Base-by-base conservation (phyloP, 1,140 invertebrate genomes). In the Helicoverpa zea region DNA sequence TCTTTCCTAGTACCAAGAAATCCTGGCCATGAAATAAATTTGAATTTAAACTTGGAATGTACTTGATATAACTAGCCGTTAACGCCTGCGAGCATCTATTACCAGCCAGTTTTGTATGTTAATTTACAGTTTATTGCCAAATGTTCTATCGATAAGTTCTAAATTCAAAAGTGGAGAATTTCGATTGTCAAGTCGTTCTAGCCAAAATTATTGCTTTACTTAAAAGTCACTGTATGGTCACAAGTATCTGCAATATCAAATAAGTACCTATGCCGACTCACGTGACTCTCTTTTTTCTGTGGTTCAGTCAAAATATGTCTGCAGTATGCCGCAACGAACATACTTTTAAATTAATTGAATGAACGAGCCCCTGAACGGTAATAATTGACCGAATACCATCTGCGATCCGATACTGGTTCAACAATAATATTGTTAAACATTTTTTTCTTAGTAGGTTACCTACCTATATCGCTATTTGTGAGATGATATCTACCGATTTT, bases 341-440 rank as follows among this genome's bases (percentile, higher is more conserved):
- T 52, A 70, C 66, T 70, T 70, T 70, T 35, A 66, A 66, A 70
- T 51, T 70, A 70, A 70, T 70, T 70, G 49, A 70, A 29, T n/a
- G 18, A 70, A 70, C 23, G 66, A 14, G 16, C 51, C 66, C 66
- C 66, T 52, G 49, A 52, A 52, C 49, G 66, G 52, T 52, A 52
- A 70, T 70, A 70, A 70, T 52, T 13, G 66, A 52, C 14, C 11
- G 49, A 70, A 51, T 29, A 12, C 66, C 66, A 70, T 52, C 66
- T 70, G 66, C 49, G 66, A 30, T 52, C 49, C 11, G 49, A 54
- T 3, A 49, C 11, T 49, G n/a, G 43, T 4, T 10, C 16, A 16
- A 47, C 63, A 14, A 11, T 66, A 47, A 47, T 66, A 47, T 18
- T 43, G 35, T 66, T 47, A 30, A 11, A 66, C 4, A 18, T 23